Evolutionary conservation across 2,888 invertebrate genomes (phyloP).

Genomic region (Lymantria monacha): DNA sequence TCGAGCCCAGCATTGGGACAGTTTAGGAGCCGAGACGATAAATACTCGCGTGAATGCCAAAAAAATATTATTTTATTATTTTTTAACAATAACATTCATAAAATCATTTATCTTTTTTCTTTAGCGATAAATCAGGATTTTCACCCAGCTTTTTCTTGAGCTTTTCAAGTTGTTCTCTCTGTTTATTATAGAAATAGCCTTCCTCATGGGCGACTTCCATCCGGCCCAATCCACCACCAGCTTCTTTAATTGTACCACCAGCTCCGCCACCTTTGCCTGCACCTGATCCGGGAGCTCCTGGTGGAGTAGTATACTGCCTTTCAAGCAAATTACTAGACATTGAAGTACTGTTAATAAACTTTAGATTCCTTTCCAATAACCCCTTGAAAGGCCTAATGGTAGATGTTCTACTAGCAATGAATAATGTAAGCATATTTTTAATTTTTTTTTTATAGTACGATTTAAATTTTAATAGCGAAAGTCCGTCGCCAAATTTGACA

Average conservation of each 20-base stretch:
- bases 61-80: too few species aligned
- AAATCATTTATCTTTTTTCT: constrained; percentile 8
- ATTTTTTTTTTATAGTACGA: background rate
- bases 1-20: too few species aligned
- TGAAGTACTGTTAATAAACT: too few species aligned
- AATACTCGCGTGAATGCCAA: too few species aligned
- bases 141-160: constrained; percentile 47
- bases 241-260: constrained; percentile 54
- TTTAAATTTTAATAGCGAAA: too few species aligned
- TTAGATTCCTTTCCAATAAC: too few species aligned
- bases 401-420: background rate
- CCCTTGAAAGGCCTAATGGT: background rate
- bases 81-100: background rate
- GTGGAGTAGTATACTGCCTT: constrained; percentile 7
- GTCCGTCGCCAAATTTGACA: too few species aligned
- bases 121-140: background rate
- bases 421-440: background rate
- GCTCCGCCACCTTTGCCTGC: constrained; percentile 54
- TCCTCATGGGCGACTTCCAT: constrained; percentile 61
- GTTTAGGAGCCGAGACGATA: too few species aligned
- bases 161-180: constrained; percentile 50
- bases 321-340: background rate
- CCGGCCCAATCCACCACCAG: constrained; percentile 56
- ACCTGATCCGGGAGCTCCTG: constrained; percentile 31
- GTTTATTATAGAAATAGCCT: constrained; percentile 58